These are phyloP conservation scores for Pseudomyrmex dendroicus DNA, from an alignment of 1,140 invertebrate species.

Conservation along the genomic window DNA sequence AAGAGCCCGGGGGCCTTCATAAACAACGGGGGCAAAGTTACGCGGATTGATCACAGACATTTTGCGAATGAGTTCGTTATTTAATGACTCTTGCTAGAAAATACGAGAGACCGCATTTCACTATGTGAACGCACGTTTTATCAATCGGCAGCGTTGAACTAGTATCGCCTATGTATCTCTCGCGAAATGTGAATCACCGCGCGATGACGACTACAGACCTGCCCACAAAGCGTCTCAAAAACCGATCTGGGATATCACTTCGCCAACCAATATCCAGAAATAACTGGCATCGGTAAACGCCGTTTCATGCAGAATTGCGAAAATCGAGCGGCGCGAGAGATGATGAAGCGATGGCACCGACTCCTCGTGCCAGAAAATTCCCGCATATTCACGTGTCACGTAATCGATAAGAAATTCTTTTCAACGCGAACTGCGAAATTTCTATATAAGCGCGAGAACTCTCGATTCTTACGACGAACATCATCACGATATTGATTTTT, in stretches of 20 bases:
- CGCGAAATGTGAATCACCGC: neutral
- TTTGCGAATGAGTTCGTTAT: slow-evolving; percentile 34
- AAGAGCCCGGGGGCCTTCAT: slow-evolving; percentile 14
- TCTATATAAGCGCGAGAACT: neutral
- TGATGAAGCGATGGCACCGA: neutral
- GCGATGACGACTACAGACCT: neutral
- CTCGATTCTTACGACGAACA: neutral
- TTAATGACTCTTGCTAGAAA: slow-evolving; percentile 1
- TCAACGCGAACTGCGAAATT: neutral
- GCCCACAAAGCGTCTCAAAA: neutral
- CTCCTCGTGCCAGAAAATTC: neutral
- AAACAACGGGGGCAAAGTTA: slow-evolving; percentile 32
- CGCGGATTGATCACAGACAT: slow-evolving; percentile 46
- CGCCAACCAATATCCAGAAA: neutral
- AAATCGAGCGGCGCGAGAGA: neutral
- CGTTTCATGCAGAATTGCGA: neutral
- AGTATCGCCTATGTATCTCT: neutral
- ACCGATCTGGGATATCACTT: neutral
- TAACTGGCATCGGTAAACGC: neutral
- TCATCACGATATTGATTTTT: neutral
- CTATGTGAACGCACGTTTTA: neutral
- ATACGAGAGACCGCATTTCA: neutral
- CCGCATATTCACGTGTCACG: slow-evolving; percentile 2
- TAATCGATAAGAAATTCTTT: neutral
- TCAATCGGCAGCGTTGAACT: neutral